Evolutionary conservation across 53 echinoderm and acorn worm species (phyloP).

Genomic region (Stichopus horrens): DNA sequence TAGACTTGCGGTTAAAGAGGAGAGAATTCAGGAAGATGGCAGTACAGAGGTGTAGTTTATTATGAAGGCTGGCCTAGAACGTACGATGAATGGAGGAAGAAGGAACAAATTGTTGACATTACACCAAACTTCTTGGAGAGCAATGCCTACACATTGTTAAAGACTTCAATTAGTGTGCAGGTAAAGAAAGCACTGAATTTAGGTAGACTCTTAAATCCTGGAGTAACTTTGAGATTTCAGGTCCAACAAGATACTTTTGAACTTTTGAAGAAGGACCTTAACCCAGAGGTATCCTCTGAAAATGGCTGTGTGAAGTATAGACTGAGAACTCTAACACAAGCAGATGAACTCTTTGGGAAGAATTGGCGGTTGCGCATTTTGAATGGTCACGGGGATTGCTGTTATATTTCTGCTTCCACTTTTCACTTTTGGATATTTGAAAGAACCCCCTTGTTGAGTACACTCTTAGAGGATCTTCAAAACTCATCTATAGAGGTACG

Average conservation of each 20-base stretch:
- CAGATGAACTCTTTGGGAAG: background rate
- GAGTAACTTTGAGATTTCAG: background rate
- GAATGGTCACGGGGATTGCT: conserved; percentile 8
- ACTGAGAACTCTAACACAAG: background rate
- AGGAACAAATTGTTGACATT: background rate
- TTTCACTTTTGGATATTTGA: conserved; percentile 1
- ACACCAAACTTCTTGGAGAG: conserved; percentile 13
- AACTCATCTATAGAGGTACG: background rate
- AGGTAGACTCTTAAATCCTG: conserved; percentile 18
- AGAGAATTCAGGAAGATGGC: conserved; percentile 20
- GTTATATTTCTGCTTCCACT: conserved; percentile 5
- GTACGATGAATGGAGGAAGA: conserved; percentile 27
- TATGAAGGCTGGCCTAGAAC: background rate
- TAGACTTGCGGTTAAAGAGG: conserved; percentile 2
- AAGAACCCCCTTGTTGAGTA: background rate
- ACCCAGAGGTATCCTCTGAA: conserved; percentile 7
- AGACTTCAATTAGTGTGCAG: background rate
- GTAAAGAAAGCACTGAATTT: background rate
- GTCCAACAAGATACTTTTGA: background rate
- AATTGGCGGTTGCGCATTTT: conserved; percentile 5
- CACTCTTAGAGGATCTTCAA: background rate
- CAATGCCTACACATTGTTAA: conserved; percentile 7
- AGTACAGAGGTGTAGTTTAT: conserved; percentile 6
- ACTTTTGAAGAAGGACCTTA: conserved; percentile 2
- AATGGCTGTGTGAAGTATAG: background rate